phyloP scores from a whole-genome alignment of 2,113 vertebrate species.

The Zapornia atra region DNA sequence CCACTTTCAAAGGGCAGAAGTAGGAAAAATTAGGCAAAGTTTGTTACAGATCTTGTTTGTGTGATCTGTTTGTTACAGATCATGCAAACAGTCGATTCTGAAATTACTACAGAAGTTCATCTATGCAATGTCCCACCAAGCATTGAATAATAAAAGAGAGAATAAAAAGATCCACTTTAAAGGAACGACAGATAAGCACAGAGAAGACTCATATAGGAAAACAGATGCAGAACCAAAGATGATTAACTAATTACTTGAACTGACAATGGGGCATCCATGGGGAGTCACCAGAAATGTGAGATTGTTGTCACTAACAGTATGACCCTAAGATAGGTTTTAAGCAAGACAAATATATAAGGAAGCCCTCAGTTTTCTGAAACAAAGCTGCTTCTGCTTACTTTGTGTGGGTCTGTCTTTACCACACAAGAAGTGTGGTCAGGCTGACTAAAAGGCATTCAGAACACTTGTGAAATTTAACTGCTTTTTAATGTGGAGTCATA shows the following conservation, averaged over 20 bases:
- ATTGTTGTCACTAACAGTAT: not conserved
- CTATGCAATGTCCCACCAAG: not conserved
- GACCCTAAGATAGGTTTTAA: not conserved
- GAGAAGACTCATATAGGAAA: not conserved
- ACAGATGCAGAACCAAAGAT: not conserved
- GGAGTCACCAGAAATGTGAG: not conserved
- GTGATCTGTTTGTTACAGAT: not conserved
- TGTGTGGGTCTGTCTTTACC: not conserved
- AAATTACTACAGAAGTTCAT: not conserved
- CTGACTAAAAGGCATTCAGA: not conserved
- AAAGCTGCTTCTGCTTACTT: not conserved
- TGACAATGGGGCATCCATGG: not conserved
- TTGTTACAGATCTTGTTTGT: not conserved
- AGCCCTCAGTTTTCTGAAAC: not conserved
- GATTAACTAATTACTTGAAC: not conserved
- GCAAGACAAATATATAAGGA: not conserved
- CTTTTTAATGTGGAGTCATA: not conserved
- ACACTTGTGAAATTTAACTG: slow-evolving; percentile 12
- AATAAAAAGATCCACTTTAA: not conserved
- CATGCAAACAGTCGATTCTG: not conserved
- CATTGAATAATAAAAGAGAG: not conserved
- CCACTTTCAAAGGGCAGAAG: not conserved
- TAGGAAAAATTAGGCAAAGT: not conserved
- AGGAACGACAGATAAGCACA: not conserved
- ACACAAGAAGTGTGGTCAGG: not conserved